These are phyloP conservation scores for Megaptera novaeangliae DNA, from an alignment of 2,113 vertebrate genomes.

Conservation along the genomic window DNA sequence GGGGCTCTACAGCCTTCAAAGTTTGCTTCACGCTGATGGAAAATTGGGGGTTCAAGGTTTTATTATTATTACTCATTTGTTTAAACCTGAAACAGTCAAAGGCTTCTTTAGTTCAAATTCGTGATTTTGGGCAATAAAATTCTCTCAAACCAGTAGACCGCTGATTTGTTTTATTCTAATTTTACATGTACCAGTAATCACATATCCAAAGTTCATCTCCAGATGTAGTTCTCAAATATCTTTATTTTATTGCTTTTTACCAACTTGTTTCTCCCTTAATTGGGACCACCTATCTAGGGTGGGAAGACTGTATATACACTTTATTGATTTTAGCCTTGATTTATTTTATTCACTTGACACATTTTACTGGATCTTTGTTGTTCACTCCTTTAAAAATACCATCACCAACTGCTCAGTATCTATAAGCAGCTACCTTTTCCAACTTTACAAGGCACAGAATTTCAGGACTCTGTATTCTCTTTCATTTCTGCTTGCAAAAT, in stretches of 20 bases:
- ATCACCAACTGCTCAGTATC: neutral
- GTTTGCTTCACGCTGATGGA: neutral
- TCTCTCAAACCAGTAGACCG: neutral
- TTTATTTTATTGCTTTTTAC: conserved; percentile 20
- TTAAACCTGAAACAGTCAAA: neutral
- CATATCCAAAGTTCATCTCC: neutral
- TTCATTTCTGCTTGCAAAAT: neutral
- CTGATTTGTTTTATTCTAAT: neutral
- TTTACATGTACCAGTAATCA: neutral
- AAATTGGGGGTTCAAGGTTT: neutral
- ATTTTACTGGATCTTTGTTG: neutral
- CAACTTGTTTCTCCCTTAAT: neutral
- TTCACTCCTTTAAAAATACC: neutral
- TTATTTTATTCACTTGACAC: neutral
- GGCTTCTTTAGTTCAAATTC: neutral
- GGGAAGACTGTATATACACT: neutral
- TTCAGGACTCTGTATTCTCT: neutral
- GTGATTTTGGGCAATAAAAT: neutral
- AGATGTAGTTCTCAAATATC: neutral
- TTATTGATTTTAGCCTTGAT: neutral
- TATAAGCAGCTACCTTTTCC: neutral
- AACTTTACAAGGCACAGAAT: neutral
- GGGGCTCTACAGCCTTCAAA: neutral
- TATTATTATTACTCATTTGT: neutral
- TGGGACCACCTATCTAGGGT: neutral